A percentile compares a stretch with the other conserved stretches of the same genome.
Conservation (phyloP, 2,888 invertebrate genomes). For the Caenorhabditis uteleia region DNA sequence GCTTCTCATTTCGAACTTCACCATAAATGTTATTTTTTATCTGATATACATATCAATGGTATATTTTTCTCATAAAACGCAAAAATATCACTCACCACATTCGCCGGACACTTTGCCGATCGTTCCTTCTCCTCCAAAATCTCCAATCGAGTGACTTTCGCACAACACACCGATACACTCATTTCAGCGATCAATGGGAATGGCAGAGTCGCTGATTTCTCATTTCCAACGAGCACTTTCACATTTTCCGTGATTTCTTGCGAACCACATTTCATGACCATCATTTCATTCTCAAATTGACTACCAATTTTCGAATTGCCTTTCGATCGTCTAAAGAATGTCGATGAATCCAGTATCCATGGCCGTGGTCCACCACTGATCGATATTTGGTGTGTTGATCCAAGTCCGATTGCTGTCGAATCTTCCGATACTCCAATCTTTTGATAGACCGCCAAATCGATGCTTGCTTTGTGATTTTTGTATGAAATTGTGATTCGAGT, state of each 20-base stretch:
- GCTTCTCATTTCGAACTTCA: too few species aligned
- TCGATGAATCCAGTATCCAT: slow-evolving; percentile 54
- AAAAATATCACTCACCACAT: slow-evolving; percentile 34
- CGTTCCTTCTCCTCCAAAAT: slow-evolving; percentile 23
- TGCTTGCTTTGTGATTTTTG: slow-evolving; percentile 33
- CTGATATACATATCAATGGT: neutral
- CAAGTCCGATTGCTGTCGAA: slow-evolving; percentile 45
- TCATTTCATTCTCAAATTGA: slow-evolving; percentile 24
- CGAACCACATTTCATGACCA: slow-evolving; percentile 15
- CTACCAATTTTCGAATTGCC: slow-evolving; percentile 2
- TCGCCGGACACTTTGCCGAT: slow-evolving; percentile 49
- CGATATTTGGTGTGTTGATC: slow-evolving; percentile 27
- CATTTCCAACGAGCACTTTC: slow-evolving; percentile 54
- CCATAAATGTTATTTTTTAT: too few species aligned
- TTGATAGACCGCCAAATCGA: slow-evolving; percentile 54
- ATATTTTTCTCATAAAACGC: neutral
- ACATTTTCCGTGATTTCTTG: slow-evolving; percentile 16
- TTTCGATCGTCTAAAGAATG: slow-evolving; percentile 38
- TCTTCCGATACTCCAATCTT: slow-evolving; percentile 36
- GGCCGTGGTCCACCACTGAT: slow-evolving; percentile 60
- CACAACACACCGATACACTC: slow-evolving; percentile 52
- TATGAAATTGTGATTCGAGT: slow-evolving; percentile 34
- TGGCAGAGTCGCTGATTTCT: slow-evolving; percentile 46
- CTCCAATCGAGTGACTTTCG: slow-evolving; percentile 48
- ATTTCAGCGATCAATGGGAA: slow-evolving; percentile 47